Percentiles rank a stretch among this genome's conserved stretches.
phyloP scores from a whole-genome alignment of 2,113 vertebrate genomes.

The Setophaga petechia region DNA sequence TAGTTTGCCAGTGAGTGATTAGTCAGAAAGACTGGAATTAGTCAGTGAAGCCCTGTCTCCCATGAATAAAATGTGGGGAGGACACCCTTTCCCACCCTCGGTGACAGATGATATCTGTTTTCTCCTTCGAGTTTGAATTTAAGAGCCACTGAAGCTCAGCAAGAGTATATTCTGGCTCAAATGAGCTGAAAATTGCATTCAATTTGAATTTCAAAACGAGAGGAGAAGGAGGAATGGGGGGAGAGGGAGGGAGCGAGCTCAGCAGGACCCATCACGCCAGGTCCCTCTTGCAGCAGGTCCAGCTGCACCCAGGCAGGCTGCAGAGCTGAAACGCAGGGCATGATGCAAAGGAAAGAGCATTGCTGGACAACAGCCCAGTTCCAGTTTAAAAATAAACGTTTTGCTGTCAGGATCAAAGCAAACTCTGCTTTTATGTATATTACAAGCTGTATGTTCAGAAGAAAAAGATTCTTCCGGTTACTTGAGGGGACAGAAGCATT shows the following conservation, averaged over 20 bases:
- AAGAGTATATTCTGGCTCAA: conserved; percentile 87
- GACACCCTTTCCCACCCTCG: conserved; percentile 64
- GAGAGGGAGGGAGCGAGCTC: background rate
- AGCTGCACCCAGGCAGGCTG: conserved; percentile 44
- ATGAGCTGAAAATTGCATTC: conserved; percentile 88
- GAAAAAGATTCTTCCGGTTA: conserved; percentile 66
- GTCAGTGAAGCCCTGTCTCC: conserved; percentile 62
- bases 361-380: conserved; percentile 76
- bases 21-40: conserved; percentile 73
- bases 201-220: conserved; percentile 87
- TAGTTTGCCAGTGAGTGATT: conserved; percentile 72
- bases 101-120: conserved; percentile 87
- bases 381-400: conserved; percentile 81
- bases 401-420: conserved; percentile 80
- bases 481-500: conserved; percentile 12
- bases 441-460: conserved; percentile 64
- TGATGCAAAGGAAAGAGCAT: conserved; percentile 67
- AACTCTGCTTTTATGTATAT: conserved; percentile 74
- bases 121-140: conserved; percentile 80
- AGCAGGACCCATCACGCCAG: conserved; percentile 55
- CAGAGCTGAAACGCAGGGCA: conserved; percentile 60
- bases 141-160: conserved; percentile 84
- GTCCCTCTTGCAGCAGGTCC: conserved; percentile 66
- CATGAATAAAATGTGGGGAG: conserved; percentile 69
- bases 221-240: conserved; percentile 31